A percentile compares a stretch with the other conserved stretches of the same genome.
phyloP scores from a whole-genome alignment of 2,797 vertebrate species.

The Falco peregrinus region DNA sequence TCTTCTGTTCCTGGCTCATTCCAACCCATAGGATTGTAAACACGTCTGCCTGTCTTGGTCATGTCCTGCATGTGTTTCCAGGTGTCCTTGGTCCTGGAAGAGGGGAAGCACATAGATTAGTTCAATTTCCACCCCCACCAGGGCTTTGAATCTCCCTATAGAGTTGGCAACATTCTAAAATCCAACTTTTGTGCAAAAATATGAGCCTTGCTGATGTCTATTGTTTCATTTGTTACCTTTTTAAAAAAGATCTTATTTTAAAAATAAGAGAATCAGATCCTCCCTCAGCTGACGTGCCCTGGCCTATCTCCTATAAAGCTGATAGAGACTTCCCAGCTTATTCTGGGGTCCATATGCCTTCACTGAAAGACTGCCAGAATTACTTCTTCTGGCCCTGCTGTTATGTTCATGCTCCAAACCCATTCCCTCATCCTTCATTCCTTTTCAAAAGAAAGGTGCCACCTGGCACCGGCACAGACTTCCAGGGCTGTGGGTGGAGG shows the following conservation, averaged over 20 bases:
- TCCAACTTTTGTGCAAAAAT: background rate
- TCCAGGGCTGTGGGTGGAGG: background rate
- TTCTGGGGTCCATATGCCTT: background rate
- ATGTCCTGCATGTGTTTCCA: background rate
- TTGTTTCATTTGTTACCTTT: background rate
- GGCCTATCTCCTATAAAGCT: background rate
- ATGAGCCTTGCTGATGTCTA: background rate
- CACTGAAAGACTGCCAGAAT: background rate
- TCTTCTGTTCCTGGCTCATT: background rate
- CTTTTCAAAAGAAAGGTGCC: background rate
- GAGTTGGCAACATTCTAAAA: background rate
- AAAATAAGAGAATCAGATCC: background rate
- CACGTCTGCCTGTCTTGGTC: background rate
- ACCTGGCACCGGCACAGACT: background rate
- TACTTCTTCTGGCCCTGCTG: background rate
- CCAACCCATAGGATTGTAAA: background rate
- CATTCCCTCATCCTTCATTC: background rate
- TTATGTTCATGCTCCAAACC: background rate
- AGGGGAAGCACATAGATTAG: no score
- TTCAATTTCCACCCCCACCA: background rate
- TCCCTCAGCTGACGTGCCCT: background rate
- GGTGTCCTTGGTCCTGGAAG: background rate
- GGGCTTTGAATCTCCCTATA: background rate
- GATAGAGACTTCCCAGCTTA: background rate
- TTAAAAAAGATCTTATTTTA: background rate